These are phyloP conservation scores for Myathropa florea DNA, from an alignment of 2,888 invertebrate genomes.

Conservation along the genomic window DNA sequence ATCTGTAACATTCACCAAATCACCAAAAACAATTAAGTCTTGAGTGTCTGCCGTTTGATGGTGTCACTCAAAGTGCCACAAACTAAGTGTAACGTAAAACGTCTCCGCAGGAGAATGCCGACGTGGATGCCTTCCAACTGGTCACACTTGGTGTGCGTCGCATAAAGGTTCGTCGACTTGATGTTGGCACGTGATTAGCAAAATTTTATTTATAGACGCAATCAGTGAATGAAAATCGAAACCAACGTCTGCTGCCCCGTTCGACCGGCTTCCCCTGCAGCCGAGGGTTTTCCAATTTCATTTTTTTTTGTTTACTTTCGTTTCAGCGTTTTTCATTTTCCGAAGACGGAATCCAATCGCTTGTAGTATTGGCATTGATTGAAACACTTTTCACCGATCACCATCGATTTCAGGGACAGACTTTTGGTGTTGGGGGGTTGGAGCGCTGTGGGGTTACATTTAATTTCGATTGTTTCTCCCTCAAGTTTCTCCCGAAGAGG, in stretches of 20 bases:
- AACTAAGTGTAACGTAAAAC: neutral
- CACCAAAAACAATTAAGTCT: slow-evolving; percentile 30
- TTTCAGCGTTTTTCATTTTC: neutral
- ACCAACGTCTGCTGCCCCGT: neutral
- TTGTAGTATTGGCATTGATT: neutral
- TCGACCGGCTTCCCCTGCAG: neutral
- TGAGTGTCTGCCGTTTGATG: neutral
- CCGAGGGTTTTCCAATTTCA: neutral
- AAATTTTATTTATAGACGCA: slow-evolving; percentile 30
- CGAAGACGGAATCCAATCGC: slow-evolving; percentile 36
- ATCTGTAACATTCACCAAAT: slow-evolving; percentile 1
- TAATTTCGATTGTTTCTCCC: slow-evolving; percentile 48
- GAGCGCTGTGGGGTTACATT: slow-evolving; percentile 7
- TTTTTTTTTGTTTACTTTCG: neutral
- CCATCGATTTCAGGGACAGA: slow-evolving; percentile 47
- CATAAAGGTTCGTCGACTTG: slow-evolving; percentile 41
- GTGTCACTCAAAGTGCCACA: slow-evolving; percentile 27
- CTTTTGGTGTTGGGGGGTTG: no score
- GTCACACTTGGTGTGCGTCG: slow-evolving; percentile 6
- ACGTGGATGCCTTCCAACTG: neutral
- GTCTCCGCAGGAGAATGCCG: neutral
- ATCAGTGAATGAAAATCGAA: neutral
- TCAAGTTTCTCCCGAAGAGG: neutral
- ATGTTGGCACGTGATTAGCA: slow-evolving; percentile 25
- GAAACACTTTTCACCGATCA: slow-evolving; percentile 25